Conservation (phyloP, 2,888 invertebrate species). For the Ferdinandea cuprea region DNA sequence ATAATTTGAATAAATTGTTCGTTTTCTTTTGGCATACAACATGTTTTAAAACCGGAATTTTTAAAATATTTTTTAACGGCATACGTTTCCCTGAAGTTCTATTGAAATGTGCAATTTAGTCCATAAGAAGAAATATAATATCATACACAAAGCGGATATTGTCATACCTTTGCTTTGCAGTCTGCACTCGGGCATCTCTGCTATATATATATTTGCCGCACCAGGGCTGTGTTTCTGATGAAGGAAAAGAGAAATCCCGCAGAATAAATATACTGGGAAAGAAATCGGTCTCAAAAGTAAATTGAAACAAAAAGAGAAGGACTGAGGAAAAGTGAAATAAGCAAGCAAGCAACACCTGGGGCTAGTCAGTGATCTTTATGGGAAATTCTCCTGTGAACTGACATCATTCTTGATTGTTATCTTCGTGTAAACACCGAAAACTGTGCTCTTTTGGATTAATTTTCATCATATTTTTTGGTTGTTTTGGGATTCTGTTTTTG, state of each 20-base stretch:
- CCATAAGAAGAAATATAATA: constrained; percentile 60
- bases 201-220: constrained; percentile 14
- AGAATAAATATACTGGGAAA: constrained; percentile 26
- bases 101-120: constrained; percentile 47
- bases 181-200: constrained; percentile 61
- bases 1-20: constrained; percentile 24
- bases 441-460: constrained; percentile 46
- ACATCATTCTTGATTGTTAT: constrained; percentile 69
- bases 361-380: constrained; percentile 58
- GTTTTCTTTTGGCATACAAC: constrained; percentile 5
- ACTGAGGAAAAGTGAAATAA: constrained; percentile 44
- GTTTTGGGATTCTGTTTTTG: constrained; percentile 14
- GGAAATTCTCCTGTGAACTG: constrained; percentile 54
- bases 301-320: constrained; percentile 43
- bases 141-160: constrained; percentile 58
- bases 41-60: constrained; percentile 12
- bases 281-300: constrained; percentile 23
- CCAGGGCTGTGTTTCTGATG: not conserved
- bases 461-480: constrained; percentile 19
- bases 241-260: constrained; percentile 53
- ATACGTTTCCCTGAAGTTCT: constrained; percentile 2
- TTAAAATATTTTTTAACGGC: not conserved
- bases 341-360: constrained; percentile 59
- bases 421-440: constrained; percentile 50
- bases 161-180: constrained; percentile 65